Evolutionary conservation across 2,113 vertebrate genomes (phyloP), one percentile per base, ranked within the genome.

Genomic region (Rhea americana): DNA sequence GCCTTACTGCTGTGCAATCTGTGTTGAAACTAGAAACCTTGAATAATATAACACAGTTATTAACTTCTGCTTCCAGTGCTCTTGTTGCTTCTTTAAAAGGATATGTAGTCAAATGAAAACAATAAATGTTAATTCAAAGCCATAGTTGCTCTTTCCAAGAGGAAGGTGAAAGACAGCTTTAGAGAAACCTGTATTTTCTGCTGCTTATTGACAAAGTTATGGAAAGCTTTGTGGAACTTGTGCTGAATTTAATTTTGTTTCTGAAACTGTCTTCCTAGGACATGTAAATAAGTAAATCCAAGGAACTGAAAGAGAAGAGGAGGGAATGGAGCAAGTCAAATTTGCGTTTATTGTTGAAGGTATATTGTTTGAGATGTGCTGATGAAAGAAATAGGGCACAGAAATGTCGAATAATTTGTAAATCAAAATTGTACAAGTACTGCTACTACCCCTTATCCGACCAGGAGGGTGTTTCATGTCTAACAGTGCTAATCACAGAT

Each of bases 31-130:
- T 32, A 89, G 67, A 91, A 93, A 51, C 35, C 22, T 26, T 73
- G 78, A 91, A 63, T 67, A 61, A 7, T 5, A 1, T 59, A 66
- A 48, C 1, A 0, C 12, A 9, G 61, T 70, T 85, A 66, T 50
- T 75, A 63, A 83, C 43, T 76, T 77, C 82, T 79, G 50, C 50
- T 88, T 88, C 80, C 45, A 45, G 18, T 16, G 28, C 74, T 88
- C 65, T 87, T 78, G 8, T 26, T 80, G 37, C 45, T 74, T 59
- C 79, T 82, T 83, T 87, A n/a, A 70, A 88, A 89, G 48, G 48
- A 19, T 86, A 78, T 83, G 65, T 72, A 88, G 51, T 75, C 83
- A 87, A 89, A 79, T 18, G 71, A 89, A 93, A 94, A 74, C 72
- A 63, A 22, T 35, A 51, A 63, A 87, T 7, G 16, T 76, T 88